These are phyloP conservation scores for Hiodon tergisus DNA, from an alignment of 2,113 vertebrate species.

Conservation along the genomic window DNA sequence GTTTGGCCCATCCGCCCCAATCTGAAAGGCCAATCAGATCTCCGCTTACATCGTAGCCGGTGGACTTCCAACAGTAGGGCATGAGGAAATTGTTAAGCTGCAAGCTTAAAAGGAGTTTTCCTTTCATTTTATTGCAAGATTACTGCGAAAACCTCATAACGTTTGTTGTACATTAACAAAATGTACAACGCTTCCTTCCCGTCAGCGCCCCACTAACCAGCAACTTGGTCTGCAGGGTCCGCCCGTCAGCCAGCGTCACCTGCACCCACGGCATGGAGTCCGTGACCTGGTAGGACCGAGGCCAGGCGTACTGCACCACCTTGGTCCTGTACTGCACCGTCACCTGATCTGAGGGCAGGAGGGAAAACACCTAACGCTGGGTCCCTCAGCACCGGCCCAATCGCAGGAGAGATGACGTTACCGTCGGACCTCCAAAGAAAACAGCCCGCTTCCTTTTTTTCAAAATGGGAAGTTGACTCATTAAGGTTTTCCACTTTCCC, in stretches of 20 bases:
- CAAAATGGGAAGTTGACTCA: constrained; percentile 23
- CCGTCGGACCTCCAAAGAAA: neutral
- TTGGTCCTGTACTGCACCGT: constrained; percentile 81
- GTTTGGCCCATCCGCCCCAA: constrained; percentile 90
- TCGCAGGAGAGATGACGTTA: neutral
- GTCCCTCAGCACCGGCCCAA: neutral
- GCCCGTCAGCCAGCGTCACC: constrained; percentile 79
- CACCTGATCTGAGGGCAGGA: constrained; percentile 67
- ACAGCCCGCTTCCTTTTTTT: neutral
- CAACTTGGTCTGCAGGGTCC: constrained; percentile 80
- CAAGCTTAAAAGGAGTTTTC: no score
- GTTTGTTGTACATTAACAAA: no score
- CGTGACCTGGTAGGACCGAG: constrained; percentile 59
- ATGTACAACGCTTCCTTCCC: no score
- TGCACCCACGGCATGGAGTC: constrained; percentile 84
- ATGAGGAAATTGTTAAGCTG: neutral
- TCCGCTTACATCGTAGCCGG: neutral
- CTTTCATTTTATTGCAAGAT: no score
- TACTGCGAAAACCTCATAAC: no score
- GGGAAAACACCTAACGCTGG: neutral
- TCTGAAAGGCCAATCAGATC: constrained; percentile 53
- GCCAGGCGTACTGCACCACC: constrained; percentile 82
- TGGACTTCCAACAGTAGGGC: neutral
- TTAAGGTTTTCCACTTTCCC: constrained; percentile 32
- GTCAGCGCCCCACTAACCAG: constrained; percentile 70